Evolutionary conservation across 30 jellyfish, hydroid and myxozoan genomes (phyloP).

Genomic region (Aurelia sp.): DNA sequence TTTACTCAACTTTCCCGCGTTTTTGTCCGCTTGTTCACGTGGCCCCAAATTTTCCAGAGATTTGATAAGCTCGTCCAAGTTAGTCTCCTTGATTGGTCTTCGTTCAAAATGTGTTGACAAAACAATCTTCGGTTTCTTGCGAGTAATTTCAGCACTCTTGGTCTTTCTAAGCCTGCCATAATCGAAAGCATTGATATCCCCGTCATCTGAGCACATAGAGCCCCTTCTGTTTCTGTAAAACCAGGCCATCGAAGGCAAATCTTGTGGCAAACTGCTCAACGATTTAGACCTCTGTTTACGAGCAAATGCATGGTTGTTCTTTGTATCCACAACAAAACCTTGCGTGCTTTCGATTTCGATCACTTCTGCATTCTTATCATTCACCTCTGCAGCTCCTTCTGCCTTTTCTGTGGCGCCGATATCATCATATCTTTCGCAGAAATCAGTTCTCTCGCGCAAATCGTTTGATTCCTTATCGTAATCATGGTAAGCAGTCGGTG

Average conservation of each 20-base stretch:
- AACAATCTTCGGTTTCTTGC: slow-evolving; percentile 71
- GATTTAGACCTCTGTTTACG: slow-evolving; percentile 55
- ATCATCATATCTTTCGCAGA: too few species aligned
- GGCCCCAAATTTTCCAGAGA: slow-evolving; percentile 63
- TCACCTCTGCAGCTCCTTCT: too few species aligned
- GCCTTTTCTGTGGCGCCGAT: too few species aligned
- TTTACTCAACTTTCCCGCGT: neutral
- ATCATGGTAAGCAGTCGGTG: too few species aligned
- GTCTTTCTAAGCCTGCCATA: slow-evolving; percentile 63
- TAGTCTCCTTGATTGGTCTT: slow-evolving; percentile 78
- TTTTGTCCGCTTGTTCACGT: slow-evolving; percentile 10
- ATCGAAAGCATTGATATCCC: neutral
- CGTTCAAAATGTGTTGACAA: slow-evolving; percentile 64
- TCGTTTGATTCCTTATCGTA: too few species aligned
- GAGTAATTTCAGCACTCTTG: slow-evolving; percentile 73
- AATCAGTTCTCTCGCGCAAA: too few species aligned
- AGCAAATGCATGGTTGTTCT: neutral
- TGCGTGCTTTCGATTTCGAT: slow-evolving; percentile 25
- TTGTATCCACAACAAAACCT: slow-evolving; percentile 1
- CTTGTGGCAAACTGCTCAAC: slow-evolving; percentile 64
- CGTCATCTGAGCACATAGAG: slow-evolving; percentile 47
- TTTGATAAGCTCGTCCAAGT: slow-evolving; percentile 80
- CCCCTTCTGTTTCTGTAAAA: slow-evolving; percentile 60
- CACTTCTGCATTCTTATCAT: too few species aligned
- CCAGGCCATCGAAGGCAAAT: slow-evolving; percentile 63